A percentile compares a stretch with the other conserved stretches of the same genome.
phyloP scores from a whole-genome alignment of 2,113 vertebrate genomes.

The Oryzias celebensis region DNA sequence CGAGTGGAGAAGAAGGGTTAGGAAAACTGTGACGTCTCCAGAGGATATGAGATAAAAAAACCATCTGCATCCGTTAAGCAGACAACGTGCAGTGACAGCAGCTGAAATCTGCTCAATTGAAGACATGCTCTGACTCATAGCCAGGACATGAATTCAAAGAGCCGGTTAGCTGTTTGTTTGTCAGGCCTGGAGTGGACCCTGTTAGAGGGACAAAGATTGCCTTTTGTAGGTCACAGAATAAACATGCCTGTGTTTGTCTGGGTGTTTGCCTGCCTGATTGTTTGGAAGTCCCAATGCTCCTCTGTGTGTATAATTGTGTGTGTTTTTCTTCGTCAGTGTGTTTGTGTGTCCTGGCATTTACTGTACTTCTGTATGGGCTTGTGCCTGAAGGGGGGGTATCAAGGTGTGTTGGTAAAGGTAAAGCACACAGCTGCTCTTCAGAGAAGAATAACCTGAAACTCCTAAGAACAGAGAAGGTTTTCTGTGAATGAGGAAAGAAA shows the following conservation, averaged over 20 bases:
- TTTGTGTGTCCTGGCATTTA: constrained; percentile 16
- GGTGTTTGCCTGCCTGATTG: constrained; percentile 29
- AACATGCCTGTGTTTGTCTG: constrained; percentile 42
- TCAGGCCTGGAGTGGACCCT: constrained; percentile 9
- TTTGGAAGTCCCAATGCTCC: constrained; percentile 30
- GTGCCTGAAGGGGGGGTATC: constrained; percentile 35
- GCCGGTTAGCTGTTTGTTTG: constrained; percentile 41
- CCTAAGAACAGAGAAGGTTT: too few relatives aligned
- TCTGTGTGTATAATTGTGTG: constrained; percentile 8
- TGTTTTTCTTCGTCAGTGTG: constrained; percentile 3
- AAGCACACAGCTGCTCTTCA: constrained; percentile 48
- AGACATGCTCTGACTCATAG: constrained; percentile 42
- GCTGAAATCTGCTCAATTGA: constrained; percentile 56
- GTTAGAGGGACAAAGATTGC: background rate
- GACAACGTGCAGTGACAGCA: constrained; percentile 9
- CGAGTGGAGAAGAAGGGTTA: constrained; percentile 4
- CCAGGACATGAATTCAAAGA: constrained; percentile 47
- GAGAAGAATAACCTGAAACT: too few relatives aligned
- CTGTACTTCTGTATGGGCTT: constrained; percentile 2
- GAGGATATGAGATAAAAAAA: constrained; percentile 19
- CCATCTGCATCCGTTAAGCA: constrained; percentile 25
- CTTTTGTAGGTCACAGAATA: constrained; percentile 13
- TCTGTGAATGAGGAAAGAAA: too few relatives aligned
- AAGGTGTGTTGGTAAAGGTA: constrained; percentile 60
- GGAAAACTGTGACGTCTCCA: constrained; percentile 27